Evolutionary conservation across 2,888 invertebrate genomes (phyloP), one percentile per base, ranked within the genome.

Genomic region (Erebia epiphron): DNA sequence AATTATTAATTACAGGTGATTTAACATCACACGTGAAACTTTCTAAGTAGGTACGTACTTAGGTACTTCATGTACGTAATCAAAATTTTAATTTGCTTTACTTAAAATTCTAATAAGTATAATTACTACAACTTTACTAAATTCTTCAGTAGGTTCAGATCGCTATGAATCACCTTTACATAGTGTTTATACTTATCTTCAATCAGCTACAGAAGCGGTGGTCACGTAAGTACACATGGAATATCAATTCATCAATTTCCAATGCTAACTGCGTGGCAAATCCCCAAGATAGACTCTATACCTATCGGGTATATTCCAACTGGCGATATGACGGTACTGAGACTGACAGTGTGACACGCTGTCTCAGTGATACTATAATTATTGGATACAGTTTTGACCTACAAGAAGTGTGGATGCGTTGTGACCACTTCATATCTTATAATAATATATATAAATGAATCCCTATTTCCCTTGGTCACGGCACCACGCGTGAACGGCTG

Each of bases 191-290:
- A 75, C 7, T 35, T 72, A 67, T 69, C 62, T 71, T 52, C 71
- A 72, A 75, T 76, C 74, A 74, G 60, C 65, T 67, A 71, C 70
- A 76, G 65, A 61, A 16, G 71, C 69, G 64, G 74, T 68, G 73
- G 61, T 71, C 67, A 70, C 69, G 67, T 75, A 73, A 21, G 1
- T 21, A 26, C 77, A 75, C 66, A 74, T 73, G 35, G 79, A 79
- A 79, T 79, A 79, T 74, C 76, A 79, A 79, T 76, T 75, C 68
- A 70, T 71, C 73, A 60, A 79, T 78, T 79, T 76, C 76, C 79
- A 79, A 79, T 79, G 78, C 79, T 76, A 79, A 77, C 74, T 71
- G 77, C 77, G 78, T 76, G 75, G 74, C 77, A 76, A 78, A 75
- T 79, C 78, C 75, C 79, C 75, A 75, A 70, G 78, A 75, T 74